Conservation (phyloP, 2,888 invertebrate species). For the Euplagia quadripunctaria region DNA sequence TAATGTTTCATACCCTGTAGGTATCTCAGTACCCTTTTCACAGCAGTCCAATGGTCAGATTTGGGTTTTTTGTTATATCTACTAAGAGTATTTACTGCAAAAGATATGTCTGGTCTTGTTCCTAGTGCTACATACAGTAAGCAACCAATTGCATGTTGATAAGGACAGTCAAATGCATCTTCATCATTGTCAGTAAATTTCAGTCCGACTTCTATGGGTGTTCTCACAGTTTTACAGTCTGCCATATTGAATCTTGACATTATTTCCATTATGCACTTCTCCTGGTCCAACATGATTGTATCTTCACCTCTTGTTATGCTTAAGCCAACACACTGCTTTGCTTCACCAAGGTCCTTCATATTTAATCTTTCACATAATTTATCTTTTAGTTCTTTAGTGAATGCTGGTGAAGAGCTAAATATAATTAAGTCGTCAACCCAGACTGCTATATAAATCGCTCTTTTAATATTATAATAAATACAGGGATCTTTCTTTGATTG, state of each 20-base stretch:
- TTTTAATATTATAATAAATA: not conserved
- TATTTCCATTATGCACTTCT: not conserved
- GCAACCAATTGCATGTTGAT: slow-evolving; percentile 16
- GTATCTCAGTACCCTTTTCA: slow-evolving; percentile 17
- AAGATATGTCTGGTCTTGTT: slow-evolving; percentile 15
- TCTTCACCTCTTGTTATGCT: too few species aligned
- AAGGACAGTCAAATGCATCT: slow-evolving; percentile 2
- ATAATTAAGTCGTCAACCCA: slow-evolving; percentile 4
- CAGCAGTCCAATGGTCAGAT: slow-evolving; percentile 6
- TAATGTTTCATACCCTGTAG: slow-evolving; percentile 12
- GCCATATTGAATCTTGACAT: not conserved
- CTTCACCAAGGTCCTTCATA: not conserved
- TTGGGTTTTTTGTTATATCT: slow-evolving; percentile 6
- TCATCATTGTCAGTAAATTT: slow-evolving; percentile 3
- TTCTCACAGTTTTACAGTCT: not conserved
- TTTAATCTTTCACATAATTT: not conserved
- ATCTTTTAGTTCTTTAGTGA: too few species aligned
- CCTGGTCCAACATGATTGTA: not conserved
- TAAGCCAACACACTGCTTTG: too few species aligned
- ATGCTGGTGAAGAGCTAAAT: not conserved
- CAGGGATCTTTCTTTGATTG: slow-evolving; percentile 4
- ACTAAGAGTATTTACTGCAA: slow-evolving; percentile 12
- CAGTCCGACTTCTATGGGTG: not conserved
- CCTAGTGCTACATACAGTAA: slow-evolving; percentile 18
- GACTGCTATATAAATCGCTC: not conserved